Conservation (phyloP, 2,797 vertebrate genomes). For the Xerus rutilus region DNA sequence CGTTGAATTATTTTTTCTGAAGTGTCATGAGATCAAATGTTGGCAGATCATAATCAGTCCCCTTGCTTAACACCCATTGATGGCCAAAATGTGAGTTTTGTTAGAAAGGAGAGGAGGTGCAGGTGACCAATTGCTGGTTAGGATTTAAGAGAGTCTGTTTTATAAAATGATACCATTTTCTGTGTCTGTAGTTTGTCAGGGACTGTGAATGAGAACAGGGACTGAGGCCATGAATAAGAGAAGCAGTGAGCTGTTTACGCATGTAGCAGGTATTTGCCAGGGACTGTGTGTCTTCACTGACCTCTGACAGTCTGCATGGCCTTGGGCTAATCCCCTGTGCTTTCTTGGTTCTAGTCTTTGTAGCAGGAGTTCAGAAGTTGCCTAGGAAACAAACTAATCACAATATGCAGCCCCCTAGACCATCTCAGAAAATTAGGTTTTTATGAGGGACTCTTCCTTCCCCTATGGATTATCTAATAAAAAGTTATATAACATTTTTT, state of each 20-base stretch:
- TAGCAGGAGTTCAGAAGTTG: not conserved
- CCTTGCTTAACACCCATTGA: not conserved
- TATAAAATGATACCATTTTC: not conserved
- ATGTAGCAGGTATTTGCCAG: not conserved
- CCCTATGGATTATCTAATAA: not conserved
- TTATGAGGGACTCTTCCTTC: not conserved
- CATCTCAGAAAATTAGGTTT: not conserved
- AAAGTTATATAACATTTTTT: not conserved
- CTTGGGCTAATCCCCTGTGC: not conserved
- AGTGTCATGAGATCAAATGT: not conserved
- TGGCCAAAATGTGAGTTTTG: not conserved
- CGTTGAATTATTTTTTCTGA: not conserved
- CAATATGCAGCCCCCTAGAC: not conserved
- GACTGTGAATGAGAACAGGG: not conserved
- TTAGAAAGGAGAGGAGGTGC: not conserved
- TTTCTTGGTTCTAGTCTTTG: not conserved
- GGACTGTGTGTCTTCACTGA: not conserved
- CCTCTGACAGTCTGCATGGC: not conserved
- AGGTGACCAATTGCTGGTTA: not conserved
- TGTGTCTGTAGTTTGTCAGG: not conserved
- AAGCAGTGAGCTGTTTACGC: not conserved
- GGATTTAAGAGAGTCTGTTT: not conserved
- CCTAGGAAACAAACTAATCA: not conserved
- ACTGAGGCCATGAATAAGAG: not conserved
- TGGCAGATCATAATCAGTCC: not conserved